Evolutionary conservation across 2,113 vertebrate genomes (phyloP), one percentile per base, ranked within the genome.

Genomic region (Monopterus albus): DNA sequence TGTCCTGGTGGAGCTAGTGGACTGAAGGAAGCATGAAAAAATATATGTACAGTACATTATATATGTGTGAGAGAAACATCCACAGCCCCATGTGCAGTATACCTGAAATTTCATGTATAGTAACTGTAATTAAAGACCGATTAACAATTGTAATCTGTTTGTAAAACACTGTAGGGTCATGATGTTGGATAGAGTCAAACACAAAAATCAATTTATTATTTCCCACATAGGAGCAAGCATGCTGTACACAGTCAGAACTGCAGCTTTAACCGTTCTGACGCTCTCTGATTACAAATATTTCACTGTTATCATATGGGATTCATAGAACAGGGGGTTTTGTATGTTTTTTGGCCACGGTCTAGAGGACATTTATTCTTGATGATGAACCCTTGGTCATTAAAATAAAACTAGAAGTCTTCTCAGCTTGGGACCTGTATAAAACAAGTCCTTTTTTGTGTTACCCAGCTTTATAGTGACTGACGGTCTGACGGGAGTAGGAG

Each of bases 201-300:
- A 74, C 81, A 81, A 81, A 79, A 53, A 79, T 79, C 45, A 33
- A 82, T 87, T 73, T 63, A 72, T 89, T 82, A 78, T 87, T 89
- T 50, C 81, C 39, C 43, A 46, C 70, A 56, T 66, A 64, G 78
- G 70, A 75, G 56, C 11, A 7, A 78, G 65, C 17, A 20, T 61
- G 33, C 31, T 68, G 56, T 20, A 71, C 63, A 62, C 7, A 40
- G 35, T 74, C 68, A 66, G 29, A 85, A 68, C 55, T 73, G 63
- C 47, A 75, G 45, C 51, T 72, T 29, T 49, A 39, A 31, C 43
- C 69, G 7, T 31, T 69, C 49, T 57, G 78, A 68, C 38, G 23
- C 40, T 25, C 23, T 58, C 17, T 53, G 53, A 62, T 65, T 78
- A 49, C 63, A 46, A 58, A 57, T 61, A 62, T 58, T 53, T 70